Percentiles rank a stretch among this genome's conserved stretches.
These are phyloP conservation scores for Rambutsinella grinnellia DNA, from an alignment of 2,888 invertebrate genomes.

Conservation along the genomic window DNA sequence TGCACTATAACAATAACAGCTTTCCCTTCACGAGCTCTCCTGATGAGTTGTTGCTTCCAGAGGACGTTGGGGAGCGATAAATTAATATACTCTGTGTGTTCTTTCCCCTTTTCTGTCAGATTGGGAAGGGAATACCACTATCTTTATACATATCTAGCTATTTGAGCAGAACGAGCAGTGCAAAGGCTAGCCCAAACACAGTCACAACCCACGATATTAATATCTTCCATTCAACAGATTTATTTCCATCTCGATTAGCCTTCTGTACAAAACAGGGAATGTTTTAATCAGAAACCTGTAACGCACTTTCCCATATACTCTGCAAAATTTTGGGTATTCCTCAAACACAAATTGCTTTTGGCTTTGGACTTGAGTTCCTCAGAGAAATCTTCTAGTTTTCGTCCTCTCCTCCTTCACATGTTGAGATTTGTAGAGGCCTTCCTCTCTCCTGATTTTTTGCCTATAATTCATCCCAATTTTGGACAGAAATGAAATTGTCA, in stretches of 20 bases:
- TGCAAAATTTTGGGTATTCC: background rate
- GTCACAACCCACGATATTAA: background rate
- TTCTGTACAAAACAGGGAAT: background rate
- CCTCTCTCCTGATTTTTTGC: background rate
- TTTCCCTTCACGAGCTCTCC: too few relatives aligned
- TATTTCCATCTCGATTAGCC: constrained; percentile 15
- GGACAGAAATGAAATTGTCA: background rate
- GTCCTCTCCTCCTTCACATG: background rate
- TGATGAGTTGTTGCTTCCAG: constrained; percentile 54
- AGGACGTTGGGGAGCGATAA: constrained; percentile 61
- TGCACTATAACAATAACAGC: background rate
- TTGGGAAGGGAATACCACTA: constrained; percentile 30
- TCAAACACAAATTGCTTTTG: background rate
- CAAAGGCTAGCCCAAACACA: too few relatives aligned
- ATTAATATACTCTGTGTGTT: constrained; percentile 56
- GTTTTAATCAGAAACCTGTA: background rate
- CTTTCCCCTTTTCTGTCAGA: constrained; percentile 46
- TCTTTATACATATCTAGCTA: constrained; percentile 43
- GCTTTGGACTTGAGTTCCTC: background rate
- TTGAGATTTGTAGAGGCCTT: background rate
- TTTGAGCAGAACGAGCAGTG: too few relatives aligned
- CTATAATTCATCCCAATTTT: background rate
- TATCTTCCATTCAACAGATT: constrained; percentile 35
- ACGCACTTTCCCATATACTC: background rate
- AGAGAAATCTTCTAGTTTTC: background rate